Base-by-base conservation (phyloP, 2,113 vertebrate genomes). In the Spermophilus dauricus region DNA sequence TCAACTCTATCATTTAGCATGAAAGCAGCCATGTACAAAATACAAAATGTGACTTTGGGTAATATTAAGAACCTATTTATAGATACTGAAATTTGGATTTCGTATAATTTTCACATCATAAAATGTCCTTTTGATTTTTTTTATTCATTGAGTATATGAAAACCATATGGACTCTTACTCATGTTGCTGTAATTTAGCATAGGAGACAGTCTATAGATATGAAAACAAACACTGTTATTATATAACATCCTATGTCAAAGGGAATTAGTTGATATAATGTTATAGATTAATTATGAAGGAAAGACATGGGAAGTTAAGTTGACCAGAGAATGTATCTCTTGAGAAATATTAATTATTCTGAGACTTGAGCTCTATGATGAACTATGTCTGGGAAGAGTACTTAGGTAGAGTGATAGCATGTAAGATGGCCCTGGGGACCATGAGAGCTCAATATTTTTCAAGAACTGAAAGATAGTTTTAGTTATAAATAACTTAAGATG, bases 11-110 rank as follows among this genome's bases (percentile, higher is more conserved):
- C 53, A 1, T 76, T 92, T 34, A 85, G 18, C 48, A 13, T 34
- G 77, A 87, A 65, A 51, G 34, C 10, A 81, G 26, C 2, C 30
- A 18, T 94, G 37, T 92, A 58, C 0, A 89, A 58, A 76, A 77
- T 24, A 75, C 34, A 69, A 93, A 37, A 63, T 80, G 45, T 96
- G 30, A 93, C 2, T 75, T 39, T 69, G 20, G 94, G n/a, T 37
- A 3, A 89, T 95, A 76, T 81, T 89, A 94, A 92, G 94, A 81
- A 4, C 45, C 86, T 65, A 86, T 69, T 85, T 88, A 86, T 94
- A 32, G 34, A 37, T 80, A 63, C 18, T 75, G 10, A 81, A 75
- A 84, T 89, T 97, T 92, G 48, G 89, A 65, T 95, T 34, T 70
- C 8, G 72, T 65, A 73, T 58, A 58, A 69, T 85, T 73, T 95